Conservation (phyloP, 2,888 invertebrate genomes). For the Tillus elongatus region DNA sequence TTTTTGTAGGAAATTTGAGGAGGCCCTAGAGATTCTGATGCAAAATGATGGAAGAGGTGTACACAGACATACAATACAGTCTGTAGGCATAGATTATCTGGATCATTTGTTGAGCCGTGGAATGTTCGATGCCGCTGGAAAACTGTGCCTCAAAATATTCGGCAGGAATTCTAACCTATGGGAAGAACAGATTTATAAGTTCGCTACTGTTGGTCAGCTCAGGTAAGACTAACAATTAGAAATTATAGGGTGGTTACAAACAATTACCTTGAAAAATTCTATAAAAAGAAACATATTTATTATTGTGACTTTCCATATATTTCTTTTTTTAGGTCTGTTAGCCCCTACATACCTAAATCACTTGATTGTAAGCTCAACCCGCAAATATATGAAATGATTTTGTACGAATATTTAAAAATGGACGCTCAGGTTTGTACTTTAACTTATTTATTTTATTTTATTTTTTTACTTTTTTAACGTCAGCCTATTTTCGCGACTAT, state of each 20-base stretch:
- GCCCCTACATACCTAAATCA: slow-evolving; percentile 69
- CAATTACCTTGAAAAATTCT: neutral
- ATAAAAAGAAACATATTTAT: neutral
- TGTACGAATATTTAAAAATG: slow-evolving; percentile 81
- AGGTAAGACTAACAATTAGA: slow-evolving; percentile 33
- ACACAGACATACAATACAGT: slow-evolving; percentile 48
- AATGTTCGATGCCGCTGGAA: slow-evolving; percentile 74
- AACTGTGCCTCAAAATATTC: slow-evolving; percentile 74
- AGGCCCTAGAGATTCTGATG: slow-evolving; percentile 75
- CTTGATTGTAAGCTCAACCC: slow-evolving; percentile 65
- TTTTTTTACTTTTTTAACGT: neutral
- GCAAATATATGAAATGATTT: slow-evolving; percentile 87
- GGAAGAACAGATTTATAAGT: slow-evolving; percentile 89
- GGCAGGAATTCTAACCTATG: slow-evolving; percentile 75
- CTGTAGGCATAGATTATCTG: slow-evolving; percentile 66
- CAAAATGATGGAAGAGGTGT: slow-evolving; percentile 52
- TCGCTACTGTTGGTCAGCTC: slow-evolving; percentile 73
- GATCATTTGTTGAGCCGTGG: slow-evolving; percentile 65
- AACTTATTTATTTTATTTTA: slow-evolving; percentile 6
- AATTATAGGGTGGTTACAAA: no score
- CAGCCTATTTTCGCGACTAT: no score
- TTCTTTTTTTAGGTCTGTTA: slow-evolving; percentile 50
- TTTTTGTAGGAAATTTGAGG: slow-evolving; percentile 58
- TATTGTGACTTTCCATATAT: neutral
- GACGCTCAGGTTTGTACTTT: slow-evolving; percentile 61